These are phyloP conservation scores for Drosophila subpulchrella DNA, from an alignment of 1,140 invertebrate genomes.

Conservation along the genomic window DNA sequence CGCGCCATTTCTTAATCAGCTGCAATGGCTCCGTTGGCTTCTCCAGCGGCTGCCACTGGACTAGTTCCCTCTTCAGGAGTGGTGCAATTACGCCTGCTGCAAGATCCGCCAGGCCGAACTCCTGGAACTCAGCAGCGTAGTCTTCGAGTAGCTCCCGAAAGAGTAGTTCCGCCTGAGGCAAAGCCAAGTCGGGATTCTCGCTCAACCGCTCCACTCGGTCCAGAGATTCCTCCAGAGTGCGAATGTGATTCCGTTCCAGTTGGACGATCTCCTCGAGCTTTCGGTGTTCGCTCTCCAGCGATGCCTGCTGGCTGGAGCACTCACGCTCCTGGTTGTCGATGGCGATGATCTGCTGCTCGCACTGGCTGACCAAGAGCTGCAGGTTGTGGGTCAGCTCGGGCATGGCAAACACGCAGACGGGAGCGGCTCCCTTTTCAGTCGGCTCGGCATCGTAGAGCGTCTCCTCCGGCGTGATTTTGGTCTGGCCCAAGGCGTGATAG, in stretches of 20 bases:
- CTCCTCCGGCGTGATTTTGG: conserved; percentile 86
- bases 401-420: conserved; percentile 86
- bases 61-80: conserved; percentile 89
- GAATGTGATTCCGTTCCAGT: conserved; percentile 91
- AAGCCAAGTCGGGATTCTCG: conserved; percentile 86
- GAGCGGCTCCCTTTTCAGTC: conserved; percentile 86
- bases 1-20: conserved; percentile 90
- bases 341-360: conserved; percentile 97
- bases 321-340: conserved; percentile 92
- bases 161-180: conserved; percentile 90
- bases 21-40: conserved; percentile 87
- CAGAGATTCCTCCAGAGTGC: conserved; percentile 90
- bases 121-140: conserved; percentile 85
- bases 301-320: conserved; percentile 91
- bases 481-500: conserved; percentile 93
- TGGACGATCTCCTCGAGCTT: conserved; percentile 89
- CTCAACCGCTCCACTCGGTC: conserved; percentile 89
- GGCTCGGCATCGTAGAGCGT: conserved; percentile 86
- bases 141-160: conserved; percentile 90
- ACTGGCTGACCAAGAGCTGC: conserved; percentile 95
- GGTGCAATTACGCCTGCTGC: conserved; percentile 88
- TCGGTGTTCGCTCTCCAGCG: conserved; percentile 92
- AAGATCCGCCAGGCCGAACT: conserved; percentile 88
- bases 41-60: conserved; percentile 90
- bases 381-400: conserved; percentile 97